These are phyloP conservation scores for Acanthopleura granulata DNA, from an alignment of 2,888 invertebrate species.

Conservation along the genomic window DNA sequence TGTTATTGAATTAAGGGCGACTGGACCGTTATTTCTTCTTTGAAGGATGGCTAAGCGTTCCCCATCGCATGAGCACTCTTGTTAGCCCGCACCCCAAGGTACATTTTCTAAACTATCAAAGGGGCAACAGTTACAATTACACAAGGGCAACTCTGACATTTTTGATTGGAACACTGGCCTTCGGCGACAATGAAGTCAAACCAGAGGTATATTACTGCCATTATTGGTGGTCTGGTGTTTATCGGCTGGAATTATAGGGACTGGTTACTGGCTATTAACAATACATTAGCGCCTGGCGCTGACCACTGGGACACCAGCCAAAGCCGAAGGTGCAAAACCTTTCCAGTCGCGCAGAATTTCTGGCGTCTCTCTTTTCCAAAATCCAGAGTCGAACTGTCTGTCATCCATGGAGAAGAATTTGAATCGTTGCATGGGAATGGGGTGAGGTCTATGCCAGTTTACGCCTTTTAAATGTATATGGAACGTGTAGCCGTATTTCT, in stretches of 20 bases:
- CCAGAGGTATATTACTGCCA: neutral
- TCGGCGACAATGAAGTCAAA: neutral
- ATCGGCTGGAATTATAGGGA: neutral
- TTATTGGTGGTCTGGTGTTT: constrained; percentile 7
- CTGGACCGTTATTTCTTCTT: neutral
- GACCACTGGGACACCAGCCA: constrained; percentile 5
- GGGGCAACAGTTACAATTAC: neutral
- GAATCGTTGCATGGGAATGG: no score
- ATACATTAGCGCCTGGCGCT: neutral
- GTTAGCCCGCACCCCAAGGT: neutral
- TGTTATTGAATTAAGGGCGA: neutral
- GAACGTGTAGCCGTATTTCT: no score
- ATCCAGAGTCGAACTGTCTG: no score
- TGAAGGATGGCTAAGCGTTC: neutral
- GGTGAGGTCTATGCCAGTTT: no score
- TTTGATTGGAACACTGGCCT: constrained; percentile 10
- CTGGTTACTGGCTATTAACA: neutral
- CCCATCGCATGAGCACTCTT: neutral
- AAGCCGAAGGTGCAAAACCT: neutral
- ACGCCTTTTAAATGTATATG: no score
- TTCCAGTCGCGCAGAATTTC: neutral
- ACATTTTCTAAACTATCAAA: neutral
- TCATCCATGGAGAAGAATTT: no score
- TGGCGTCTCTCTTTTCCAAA: constrained; percentile 3
- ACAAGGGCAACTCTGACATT: constrained; percentile 6